Evolutionary conservation across 2,113 vertebrate genomes (phyloP), one percentile per base, ranked within the genome.

Genomic region (Psittacara wagleri): DNA sequence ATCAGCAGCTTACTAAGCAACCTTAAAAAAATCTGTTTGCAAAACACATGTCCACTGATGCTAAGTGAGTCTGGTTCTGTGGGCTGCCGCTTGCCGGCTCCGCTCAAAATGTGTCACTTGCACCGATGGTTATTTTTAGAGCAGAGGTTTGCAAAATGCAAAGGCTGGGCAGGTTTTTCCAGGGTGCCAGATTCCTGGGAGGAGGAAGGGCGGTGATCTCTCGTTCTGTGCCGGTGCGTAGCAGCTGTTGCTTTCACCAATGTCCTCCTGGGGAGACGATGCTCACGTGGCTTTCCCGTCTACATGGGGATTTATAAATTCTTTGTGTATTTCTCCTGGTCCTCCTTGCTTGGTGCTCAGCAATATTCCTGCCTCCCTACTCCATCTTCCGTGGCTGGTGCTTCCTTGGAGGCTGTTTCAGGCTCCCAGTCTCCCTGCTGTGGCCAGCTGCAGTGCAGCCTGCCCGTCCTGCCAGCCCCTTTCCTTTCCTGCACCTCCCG

Each of bases 151-250:
- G 94, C 86, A 86, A 81, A 95, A 93, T 23, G 88, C 41, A 91
- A 85, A 85, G 81, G 35, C 95, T 91, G 72, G 86, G 80, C 94
- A 96, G 94, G 94, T 93, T 96, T 91, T 44, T 72, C 88, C 86
- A 75, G 70, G 64, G 37, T 93, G 68, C 72, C 59, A 77, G 63
- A 54, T 93, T 90, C 83, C 80, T 39, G 51, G 43, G 70, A 61
- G 86, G 72, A 81, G 83, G 88, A 67, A 14, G 41, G 59, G 25
- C 35, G 31, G 28, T 69, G 57, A 48, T 75, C 39, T 82, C 66
- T 85, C 1, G 3, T 49, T 83, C 29, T 29, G 51, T n/a, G 77
- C 37, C 0, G 0, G 8, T 14, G 10, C 0, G 1, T 33, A 69
- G 76, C 2, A 17, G 80, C 44, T 2, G 6, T 20, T 2, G 33